These are phyloP conservation scores for Drosophila jambulina DNA, from an alignment of 1,140 invertebrate species.

Conservation along the genomic window DNA sequence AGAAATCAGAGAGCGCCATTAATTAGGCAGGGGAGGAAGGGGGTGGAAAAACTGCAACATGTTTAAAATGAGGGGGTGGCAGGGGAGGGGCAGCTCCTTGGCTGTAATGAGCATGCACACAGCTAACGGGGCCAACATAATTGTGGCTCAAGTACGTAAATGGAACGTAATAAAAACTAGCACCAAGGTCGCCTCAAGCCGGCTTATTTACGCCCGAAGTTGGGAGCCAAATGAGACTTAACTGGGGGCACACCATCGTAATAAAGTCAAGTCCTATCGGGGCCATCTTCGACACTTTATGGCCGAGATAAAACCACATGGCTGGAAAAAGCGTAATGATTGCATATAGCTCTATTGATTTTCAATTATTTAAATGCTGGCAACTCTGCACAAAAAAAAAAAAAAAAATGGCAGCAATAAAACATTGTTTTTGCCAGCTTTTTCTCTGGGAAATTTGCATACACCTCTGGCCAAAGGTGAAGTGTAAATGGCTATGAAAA, in stretches of 20 bases:
- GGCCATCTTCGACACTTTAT: background rate
- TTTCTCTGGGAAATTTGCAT: constrained; percentile 16
- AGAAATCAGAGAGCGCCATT: constrained; percentile 36
- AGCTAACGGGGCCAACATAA: constrained; percentile 12
- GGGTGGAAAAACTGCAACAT: constrained; percentile 9
- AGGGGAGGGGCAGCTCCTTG: background rate
- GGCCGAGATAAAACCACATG: background rate
- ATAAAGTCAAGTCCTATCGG: background rate
- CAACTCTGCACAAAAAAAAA: background rate
- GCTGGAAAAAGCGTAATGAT: background rate
- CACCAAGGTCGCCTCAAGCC: background rate
- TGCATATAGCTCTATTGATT: constrained; percentile 22
- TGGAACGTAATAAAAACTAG: background rate
- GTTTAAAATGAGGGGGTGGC: background rate
- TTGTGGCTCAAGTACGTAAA: constrained; percentile 27
- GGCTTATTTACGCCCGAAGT: background rate
- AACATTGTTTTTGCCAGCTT: constrained; percentile 7
- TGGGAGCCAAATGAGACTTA: constrained; percentile 38
- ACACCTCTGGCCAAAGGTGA: background rate
- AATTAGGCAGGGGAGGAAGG: constrained; percentile 20
- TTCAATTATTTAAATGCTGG: constrained; percentile 40
- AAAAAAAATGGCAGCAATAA: too few relatives aligned
- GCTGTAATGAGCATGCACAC: constrained; percentile 19
- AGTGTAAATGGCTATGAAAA: constrained; percentile 23
- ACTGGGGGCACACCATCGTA: constrained; percentile 2